Evolutionary conservation across 2,797 vertebrate species (phyloP), one percentile per base, ranked within the genome.

Genomic region (Hoplostethus mediterraneus): DNA sequence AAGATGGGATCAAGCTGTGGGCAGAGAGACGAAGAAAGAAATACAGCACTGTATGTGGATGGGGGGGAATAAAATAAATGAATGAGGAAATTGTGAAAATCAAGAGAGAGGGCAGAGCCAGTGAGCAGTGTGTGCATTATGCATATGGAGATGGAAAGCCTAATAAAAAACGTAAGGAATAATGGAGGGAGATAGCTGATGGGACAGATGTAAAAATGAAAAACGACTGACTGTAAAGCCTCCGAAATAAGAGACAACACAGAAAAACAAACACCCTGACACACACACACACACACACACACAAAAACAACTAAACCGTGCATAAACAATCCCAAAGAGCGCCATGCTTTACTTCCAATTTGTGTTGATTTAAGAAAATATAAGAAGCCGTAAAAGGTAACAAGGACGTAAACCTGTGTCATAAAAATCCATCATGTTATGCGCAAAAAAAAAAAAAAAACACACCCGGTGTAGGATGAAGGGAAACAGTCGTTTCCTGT

Each of bases 321-420:
- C 75, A 90, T 90, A 76, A 91, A 93, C 90, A 87, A 89, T 84
- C 68, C 71, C 61, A 82, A 77, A 81, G 82, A 88, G 75, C 63
- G 63, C 70, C 83, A 85, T 85, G 83, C 75, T 89, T 93, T 93
- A 89, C 87, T 88, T 91, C 78, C 86, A 92, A 89, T 90, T 90
- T 88, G 79, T 88, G 84, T 89, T 91, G 91, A 92, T 92, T 92
- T 91, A 90, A 84, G 88, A 91, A 92, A 92, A 91, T 83, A 81
- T 82, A 89, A 79, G 71, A 90, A 84, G 87, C 81, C 54, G 56
- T 92, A 91, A 93, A 94, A 89, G 47, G 83, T 89, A 91, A 92
- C 85, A 90, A 87, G 80, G 85, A 86, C 69, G 81, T 90, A 91
- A 93, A 90, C 81, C 77, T 55, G 57, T 6, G 61, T 73, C 72